Evolutionary conservation across 2,113 vertebrate species (phyloP).

Genomic region (Hepsetus odoe): DNA sequence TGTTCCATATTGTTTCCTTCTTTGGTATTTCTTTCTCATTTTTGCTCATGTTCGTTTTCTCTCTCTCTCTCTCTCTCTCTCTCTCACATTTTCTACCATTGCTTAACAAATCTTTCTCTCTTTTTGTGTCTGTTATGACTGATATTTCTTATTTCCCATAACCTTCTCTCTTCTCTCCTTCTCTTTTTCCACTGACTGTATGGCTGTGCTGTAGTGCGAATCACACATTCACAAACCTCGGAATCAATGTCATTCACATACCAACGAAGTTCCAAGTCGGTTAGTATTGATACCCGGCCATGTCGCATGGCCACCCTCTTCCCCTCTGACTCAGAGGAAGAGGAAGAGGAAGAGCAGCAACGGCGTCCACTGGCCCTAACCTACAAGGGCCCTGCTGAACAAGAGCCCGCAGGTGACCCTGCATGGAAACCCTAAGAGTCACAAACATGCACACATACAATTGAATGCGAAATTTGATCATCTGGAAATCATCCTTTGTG

Average conservation of each 20-base stretch:
- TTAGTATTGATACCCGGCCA: conserved; percentile 90
- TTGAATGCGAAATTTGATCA: no score
- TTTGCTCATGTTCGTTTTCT: conserved; percentile 58
- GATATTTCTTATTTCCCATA: conserved; percentile 63
- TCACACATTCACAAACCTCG: conserved; percentile 91
- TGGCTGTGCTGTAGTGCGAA: conserved; percentile 80
- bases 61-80: conserved; percentile 60
- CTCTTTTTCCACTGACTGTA: background rate
- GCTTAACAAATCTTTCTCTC: background rate
- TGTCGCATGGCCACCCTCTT: conserved; percentile 77
- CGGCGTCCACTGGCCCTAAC: conserved; percentile 73
- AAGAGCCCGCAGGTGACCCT: conserved; percentile 88
- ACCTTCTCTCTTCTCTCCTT: conserved; percentile 47
- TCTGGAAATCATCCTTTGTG: no score
- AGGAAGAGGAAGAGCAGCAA: conserved; percentile 68
- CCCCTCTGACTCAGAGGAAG: conserved; percentile 82
- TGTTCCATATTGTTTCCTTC: background rate
- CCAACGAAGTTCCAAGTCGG: conserved; percentile 90
- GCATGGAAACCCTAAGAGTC: conserved; percentile 58
- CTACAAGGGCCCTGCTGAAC: conserved; percentile 72
- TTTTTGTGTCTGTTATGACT: conserved; percentile 50
- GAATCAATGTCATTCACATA: conserved; percentile 98
- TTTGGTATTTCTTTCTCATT: background rate
- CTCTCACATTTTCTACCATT: conserved; percentile 51
- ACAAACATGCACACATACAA: background rate